These are phyloP conservation scores for Plagodis pulveraria DNA, from an alignment of 2,888 invertebrate genomes.

Conservation along the genomic window DNA sequence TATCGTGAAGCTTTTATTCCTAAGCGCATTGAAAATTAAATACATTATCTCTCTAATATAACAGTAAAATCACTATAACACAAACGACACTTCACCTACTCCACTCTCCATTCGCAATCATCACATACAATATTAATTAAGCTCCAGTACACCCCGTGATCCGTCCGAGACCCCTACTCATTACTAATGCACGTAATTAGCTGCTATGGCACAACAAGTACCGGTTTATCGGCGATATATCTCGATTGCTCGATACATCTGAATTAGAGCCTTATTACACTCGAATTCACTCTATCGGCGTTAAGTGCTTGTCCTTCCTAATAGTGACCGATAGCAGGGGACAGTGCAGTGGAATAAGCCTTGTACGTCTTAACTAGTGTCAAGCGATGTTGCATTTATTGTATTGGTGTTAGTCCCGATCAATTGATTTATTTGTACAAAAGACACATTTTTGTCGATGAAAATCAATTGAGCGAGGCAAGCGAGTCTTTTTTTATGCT, in stretches of 20 bases:
- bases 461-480: no score
- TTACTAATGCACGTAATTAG: slow-evolving; percentile 81
- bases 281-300: slow-evolving; percentile 64
- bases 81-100: neutral
- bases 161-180: slow-evolving; percentile 51
- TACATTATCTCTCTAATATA: no score
- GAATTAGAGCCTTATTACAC: slow-evolving; percentile 56
- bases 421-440: slow-evolving; percentile 28
- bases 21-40: no score
- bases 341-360: slow-evolving; percentile 49
- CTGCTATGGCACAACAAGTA: slow-evolving; percentile 67
- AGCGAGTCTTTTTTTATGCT: no score
- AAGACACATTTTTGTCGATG: neutral
- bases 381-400: slow-evolving; percentile 43
- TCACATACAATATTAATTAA: slow-evolving; percentile 64
- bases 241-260: slow-evolving; percentile 68
- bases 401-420: slow-evolving; percentile 41
- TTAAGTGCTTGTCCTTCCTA: slow-evolving; percentile 58
- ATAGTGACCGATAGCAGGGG: slow-evolving; percentile 46
- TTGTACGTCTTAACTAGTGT: slow-evolving; percentile 74
- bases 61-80: no score
- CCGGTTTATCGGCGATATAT: slow-evolving; percentile 72
- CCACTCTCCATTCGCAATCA: slow-evolving; percentile 41
- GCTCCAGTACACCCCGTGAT: slow-evolving; percentile 31
- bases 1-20: no score